A percentile compares a stretch with the other conserved stretches of the same genome.
These are phyloP conservation scores for Subacronicta megacephala DNA, from an alignment of 2,888 invertebrate genomes.

Conservation along the genomic window DNA sequence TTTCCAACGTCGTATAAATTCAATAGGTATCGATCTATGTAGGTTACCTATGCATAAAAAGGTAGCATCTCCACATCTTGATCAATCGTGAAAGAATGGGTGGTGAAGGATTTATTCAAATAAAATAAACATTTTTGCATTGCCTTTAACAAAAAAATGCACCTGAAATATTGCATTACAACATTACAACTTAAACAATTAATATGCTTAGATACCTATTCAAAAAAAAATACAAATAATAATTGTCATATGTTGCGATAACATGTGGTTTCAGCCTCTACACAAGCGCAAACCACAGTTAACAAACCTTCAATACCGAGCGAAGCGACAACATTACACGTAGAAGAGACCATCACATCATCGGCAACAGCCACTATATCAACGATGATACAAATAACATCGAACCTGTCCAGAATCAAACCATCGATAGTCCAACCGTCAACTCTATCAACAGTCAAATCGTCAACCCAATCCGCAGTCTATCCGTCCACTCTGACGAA, in stretches of 20 bases:
- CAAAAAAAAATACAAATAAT: not conserved
- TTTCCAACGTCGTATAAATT: too few relatives aligned
- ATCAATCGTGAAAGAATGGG: too few relatives aligned
- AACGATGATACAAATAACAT: slow-evolving; percentile 4
- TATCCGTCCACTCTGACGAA: not conserved
- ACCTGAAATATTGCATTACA: too few relatives aligned
- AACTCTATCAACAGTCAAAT: not conserved
- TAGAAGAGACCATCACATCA: slow-evolving; percentile 6
- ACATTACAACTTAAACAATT: too few relatives aligned
- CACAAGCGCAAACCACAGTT: slow-evolving; percentile 19
- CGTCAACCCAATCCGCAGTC: not conserved
- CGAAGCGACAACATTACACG: slow-evolving; percentile 1
- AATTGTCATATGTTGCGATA: slow-evolving; percentile 31
- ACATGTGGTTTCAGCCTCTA: slow-evolving; percentile 44
- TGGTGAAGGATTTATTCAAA: too few relatives aligned
- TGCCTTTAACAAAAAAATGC: too few relatives aligned
- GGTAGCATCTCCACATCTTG: too few relatives aligned
- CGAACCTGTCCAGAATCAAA: not conserved
- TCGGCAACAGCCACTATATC: not conserved
- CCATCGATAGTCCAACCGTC: not conserved
- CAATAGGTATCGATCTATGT: too few relatives aligned
- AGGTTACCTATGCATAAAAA: too few relatives aligned
- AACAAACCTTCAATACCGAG: slow-evolving; percentile 12
- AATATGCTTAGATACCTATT: too few relatives aligned
- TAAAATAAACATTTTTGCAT: too few relatives aligned